Evolutionary conservation across 2,888 invertebrate genomes (phyloP).

Genomic region (Epicampocera succincta): DNA sequence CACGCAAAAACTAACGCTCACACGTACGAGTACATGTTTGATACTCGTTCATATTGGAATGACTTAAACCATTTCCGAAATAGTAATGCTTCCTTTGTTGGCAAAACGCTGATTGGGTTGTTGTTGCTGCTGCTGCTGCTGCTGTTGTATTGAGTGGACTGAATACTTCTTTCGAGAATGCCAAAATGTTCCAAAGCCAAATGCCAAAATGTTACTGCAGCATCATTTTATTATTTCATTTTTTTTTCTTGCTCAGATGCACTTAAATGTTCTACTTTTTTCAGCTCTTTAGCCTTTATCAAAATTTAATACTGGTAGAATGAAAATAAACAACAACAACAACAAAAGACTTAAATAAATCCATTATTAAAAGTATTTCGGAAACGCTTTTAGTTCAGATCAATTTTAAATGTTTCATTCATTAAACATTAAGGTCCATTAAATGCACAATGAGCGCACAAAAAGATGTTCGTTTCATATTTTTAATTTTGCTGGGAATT

Average conservation of each 20-base stretch:
- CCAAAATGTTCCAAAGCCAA: constrained; percentile 56
- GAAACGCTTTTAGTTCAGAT: constrained; percentile 52
- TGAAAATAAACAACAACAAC: neutral
- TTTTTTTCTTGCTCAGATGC: neutral
- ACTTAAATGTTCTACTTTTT: neutral
- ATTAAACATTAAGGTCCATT: constrained; percentile 45
- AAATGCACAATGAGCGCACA: constrained; percentile 9
- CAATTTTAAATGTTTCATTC: constrained; percentile 38
- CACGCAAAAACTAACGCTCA: neutral
- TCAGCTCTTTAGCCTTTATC: neutral
- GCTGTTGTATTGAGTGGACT: constrained; percentile 14
- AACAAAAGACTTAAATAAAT: neutral
- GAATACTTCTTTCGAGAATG: constrained; percentile 24
- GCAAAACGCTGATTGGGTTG: constrained; percentile 28
- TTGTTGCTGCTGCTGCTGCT: neutral
- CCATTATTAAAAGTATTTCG: constrained; percentile 53
- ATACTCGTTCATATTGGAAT: constrained; percentile 28
- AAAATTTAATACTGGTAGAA: constrained; percentile 23
- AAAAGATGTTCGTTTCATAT: constrained; percentile 11
- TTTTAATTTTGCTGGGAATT: constrained; percentile 2
- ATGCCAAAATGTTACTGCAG: constrained; percentile 28
- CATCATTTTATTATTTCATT: neutral
- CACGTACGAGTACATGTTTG: neutral
- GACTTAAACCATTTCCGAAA: constrained; percentile 3
- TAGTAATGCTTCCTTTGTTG: constrained; percentile 33